Evolutionary conservation across 1,140 invertebrate genomes (phyloP), one percentile per base, ranked within the genome.

Genomic region (Adoxophyes honmai): DNA sequence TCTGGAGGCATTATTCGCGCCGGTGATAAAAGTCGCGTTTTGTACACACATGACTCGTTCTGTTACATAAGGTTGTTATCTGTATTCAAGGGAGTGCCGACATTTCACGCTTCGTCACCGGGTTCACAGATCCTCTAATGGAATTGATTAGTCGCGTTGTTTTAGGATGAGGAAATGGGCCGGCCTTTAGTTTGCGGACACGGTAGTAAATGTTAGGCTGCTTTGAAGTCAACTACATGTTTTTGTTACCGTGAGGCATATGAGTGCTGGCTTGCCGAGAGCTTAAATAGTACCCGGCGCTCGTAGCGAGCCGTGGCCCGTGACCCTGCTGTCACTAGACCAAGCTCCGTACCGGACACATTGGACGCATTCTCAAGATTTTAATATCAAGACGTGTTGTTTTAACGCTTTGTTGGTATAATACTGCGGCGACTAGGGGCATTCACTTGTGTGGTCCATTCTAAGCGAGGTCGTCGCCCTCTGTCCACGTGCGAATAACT

Each of bases 401-500:
- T 44, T 44, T 11, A 15, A 18, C 18, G 39, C 9, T 48, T 28
- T 48, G n/a, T 48, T 28, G 42, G 7, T 42, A 44, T 14, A 11
- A 28, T n/a, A n/a, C n/a, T 48, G 42, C 21, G 18, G 21, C 16
- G 8, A 28, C 21, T 28, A 48, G 42, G 21, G 42, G 42, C 42
- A 18, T 48, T 48, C 11, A 56, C 54, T 59, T 61, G 73, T 73
- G 68, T 72, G 63, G 70, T 61, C 67, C 66, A 67, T 65, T 66
- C 55, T 60, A 58, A 52, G 39, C 55, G 64, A 61, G 81, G 77
- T 78, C 75, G 75, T 78, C 81, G 78, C 56, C 70, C 81, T 54
- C 58, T 34, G 52, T 63, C 64, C 78, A 80, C 73, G 76, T 83
- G 76, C 78, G 62, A 78, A 79, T 75, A 70, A 63, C 60, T 61